These are phyloP conservation scores for Puffinus mauretanicus DNA, from an alignment of 2,113 vertebrate genomes.

Conservation along the genomic window DNA sequence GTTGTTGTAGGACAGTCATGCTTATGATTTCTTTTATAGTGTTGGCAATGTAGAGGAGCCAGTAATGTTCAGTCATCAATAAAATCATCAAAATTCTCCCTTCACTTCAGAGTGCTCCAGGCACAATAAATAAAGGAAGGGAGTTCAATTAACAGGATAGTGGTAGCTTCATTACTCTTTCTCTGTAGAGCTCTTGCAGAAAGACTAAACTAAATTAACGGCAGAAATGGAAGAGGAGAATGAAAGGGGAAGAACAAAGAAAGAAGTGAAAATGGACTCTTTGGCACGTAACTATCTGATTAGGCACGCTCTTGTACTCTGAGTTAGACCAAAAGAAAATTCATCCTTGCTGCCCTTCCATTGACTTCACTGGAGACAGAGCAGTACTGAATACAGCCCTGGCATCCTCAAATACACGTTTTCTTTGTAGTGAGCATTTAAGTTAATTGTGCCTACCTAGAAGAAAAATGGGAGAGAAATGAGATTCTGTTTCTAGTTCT, in stretches of 20 bases:
- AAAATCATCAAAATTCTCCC: neutral
- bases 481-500: neutral
- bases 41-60: neutral
- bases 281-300: neutral
- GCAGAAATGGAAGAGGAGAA: neutral
- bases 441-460: neutral
- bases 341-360: neutral
- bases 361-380: neutral
- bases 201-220: neutral
- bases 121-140: neutral
- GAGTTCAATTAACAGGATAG: neutral
- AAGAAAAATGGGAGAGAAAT: neutral
- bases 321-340: neutral
- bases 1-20: neutral
- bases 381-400: neutral
- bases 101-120: neutral
- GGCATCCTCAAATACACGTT: neutral
- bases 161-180: neutral
- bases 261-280: neutral
- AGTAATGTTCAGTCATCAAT: neutral
- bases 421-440: neutral
- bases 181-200: neutral
- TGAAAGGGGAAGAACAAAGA: neutral
- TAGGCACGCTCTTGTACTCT: neutral
- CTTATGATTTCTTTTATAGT: neutral